Evolutionary conservation across 1,140 invertebrate genomes (phyloP), one percentile per base, ranked within the genome.

Genomic region (Carposina sasakii): DNA sequence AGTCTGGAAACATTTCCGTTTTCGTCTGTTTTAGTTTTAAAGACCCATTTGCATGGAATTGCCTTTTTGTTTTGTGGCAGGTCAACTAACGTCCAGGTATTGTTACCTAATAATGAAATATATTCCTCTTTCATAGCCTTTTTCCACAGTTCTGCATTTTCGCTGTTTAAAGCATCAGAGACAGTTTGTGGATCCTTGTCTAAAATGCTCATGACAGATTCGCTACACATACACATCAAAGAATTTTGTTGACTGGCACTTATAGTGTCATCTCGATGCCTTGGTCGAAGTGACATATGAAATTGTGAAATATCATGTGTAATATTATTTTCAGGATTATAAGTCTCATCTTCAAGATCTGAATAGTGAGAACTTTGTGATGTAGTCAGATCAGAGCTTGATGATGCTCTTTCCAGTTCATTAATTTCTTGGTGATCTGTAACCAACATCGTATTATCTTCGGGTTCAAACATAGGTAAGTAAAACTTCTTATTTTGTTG

Each of bases 21-120:
- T 43, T 57, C 48, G 48, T 77, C 61, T 48, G 48, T 48, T 60
- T 75, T 71, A 39, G 60, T 60, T 55, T 57, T 76, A 42, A 60
- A 86, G 2, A 87, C 77, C 86, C 81, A 87, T 58, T 67, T 67
- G 33, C 54, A 58, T 15, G 67, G 57, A 19, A 74, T 57, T 1
- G 43, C 42, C 49, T 60, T 67, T 30, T 37, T 51, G 39, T 55
- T 37, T 48, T 51, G 6, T 47, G 58, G 52, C 50, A 42, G 42
- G 22, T 65, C 49, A 39, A 59, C 52, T 31, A 64, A 39, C 31
- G 39, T 55, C 70, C 68, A 76, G 12, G 73, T 76, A 13, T 68
- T 60, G 55, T 76, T 76, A 54, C 60, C 58, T 21, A 57, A 57
- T 22, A 72, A 49, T 17, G 63, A 55, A 19, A 58, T n/a, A 22